Percentiles rank a stretch among this genome's conserved stretches.
phyloP scores from a whole-genome alignment of 2,888 invertebrate genomes.

The Drosophila mercatorum region DNA sequence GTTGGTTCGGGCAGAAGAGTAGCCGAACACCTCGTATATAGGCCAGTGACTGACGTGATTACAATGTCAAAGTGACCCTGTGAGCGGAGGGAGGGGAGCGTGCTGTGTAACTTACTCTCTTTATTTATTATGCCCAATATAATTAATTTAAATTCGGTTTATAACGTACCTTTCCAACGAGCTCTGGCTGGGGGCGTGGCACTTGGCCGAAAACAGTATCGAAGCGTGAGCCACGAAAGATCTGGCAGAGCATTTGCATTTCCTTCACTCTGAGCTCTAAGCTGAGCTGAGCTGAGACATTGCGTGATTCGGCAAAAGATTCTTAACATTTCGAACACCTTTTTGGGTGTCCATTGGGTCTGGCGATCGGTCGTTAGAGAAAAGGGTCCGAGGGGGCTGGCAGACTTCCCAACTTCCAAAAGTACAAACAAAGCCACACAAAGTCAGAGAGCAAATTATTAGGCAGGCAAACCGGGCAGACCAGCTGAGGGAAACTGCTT shows the following conservation, averaged over 20 bases:
- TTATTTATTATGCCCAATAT: conserved; percentile 70
- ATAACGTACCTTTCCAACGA: conserved; percentile 19
- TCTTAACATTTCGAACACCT: conserved; percentile 75
- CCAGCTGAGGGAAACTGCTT: conserved; percentile 72
- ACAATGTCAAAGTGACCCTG: conserved; percentile 63
- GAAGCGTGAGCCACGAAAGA: conserved; percentile 66
- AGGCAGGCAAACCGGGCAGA: conserved; percentile 55
- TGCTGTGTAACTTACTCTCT: conserved; percentile 51
- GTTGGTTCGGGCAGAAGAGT: conserved; percentile 26
- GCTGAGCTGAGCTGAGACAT: conserved; percentile 29
- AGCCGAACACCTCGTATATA: conserved; percentile 55
- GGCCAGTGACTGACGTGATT: conserved; percentile 71
- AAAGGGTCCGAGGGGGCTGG: conserved; percentile 13
- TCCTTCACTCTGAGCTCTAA: conserved; percentile 32
- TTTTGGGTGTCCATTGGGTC: conserved; percentile 70
- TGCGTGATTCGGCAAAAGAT: conserved; percentile 72
- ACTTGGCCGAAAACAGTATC: conserved; percentile 57
- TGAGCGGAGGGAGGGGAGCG: conserved; percentile 19
- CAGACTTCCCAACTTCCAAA: conserved; percentile 45
- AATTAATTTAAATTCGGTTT: conserved; percentile 70
- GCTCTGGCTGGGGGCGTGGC: conserved; percentile 19
- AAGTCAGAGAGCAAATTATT: conserved; percentile 70
- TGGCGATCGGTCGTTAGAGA: conserved; percentile 9
- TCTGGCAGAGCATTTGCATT: conserved; percentile 64
- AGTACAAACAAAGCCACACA: conserved; percentile 75